These are phyloP conservation scores for Nesoenas mayeri DNA, from an alignment of 2,113 vertebrate genomes.

Conservation along the genomic window DNA sequence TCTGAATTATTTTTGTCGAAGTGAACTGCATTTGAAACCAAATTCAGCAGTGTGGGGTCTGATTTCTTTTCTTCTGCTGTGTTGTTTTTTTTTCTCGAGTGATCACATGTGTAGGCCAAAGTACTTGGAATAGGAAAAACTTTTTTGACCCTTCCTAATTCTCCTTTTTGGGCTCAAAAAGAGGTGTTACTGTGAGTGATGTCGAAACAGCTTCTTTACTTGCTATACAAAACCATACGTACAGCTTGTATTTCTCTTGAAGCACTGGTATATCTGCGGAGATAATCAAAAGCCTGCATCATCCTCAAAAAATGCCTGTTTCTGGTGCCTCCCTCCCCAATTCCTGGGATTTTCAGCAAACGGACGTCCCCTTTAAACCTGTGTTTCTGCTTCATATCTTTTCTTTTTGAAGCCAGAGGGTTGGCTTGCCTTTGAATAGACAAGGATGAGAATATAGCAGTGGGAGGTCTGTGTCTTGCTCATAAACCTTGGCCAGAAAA, in stretches of 20 bases:
- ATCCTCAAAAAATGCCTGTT: slow-evolving; percentile 23
- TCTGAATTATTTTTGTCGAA: background rate
- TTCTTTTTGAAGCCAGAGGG: slow-evolving; percentile 46
- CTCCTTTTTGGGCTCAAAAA: background rate
- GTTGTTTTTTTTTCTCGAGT: background rate
- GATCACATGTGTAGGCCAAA: background rate
- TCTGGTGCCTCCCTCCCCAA: background rate
- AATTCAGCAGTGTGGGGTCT: fast-evolving
- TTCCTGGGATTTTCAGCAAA: slow-evolving; percentile 56
- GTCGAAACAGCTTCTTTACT: background rate
- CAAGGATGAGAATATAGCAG: slow-evolving; percentile 46
- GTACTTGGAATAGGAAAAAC: background rate
- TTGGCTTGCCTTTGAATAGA: slow-evolving; percentile 56
- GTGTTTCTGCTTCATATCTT: slow-evolving; percentile 44
- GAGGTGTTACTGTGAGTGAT: background rate
- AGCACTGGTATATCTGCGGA: slow-evolving; percentile 5
- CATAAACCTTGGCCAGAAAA: slow-evolving; percentile 50
- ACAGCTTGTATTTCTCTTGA: slow-evolving; percentile 12
- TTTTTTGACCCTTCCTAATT: background rate
- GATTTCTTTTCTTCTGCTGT: background rate
- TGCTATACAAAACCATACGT: background rate
- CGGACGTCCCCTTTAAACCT: slow-evolving; percentile 45
- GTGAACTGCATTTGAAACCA: background rate
- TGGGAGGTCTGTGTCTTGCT: slow-evolving; percentile 50
- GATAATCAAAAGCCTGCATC: slow-evolving; percentile 53